Evolutionary conservation across 2,797 vertebrate species (phyloP).

Genomic region (Ceryle rudis): DNA sequence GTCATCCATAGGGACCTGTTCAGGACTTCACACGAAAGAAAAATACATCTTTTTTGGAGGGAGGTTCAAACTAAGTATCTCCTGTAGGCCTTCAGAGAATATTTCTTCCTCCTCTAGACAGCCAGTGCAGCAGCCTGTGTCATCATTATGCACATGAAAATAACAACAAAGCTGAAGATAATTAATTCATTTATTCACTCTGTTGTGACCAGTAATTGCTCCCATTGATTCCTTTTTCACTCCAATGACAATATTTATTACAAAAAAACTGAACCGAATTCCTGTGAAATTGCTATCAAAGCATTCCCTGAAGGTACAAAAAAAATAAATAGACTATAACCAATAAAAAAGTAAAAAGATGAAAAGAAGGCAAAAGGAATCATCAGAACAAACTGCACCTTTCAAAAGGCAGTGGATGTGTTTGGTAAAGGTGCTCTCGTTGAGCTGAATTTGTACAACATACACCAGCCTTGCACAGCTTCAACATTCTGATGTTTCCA

Average conservation of each 20-base stretch:
- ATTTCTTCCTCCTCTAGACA: background rate
- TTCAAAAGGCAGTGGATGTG: background rate
- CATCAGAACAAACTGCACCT: background rate
- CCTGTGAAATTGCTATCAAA: slow-evolving; percentile 37
- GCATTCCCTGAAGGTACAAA: background rate
- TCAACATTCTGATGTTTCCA: background rate
- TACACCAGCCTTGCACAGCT: background rate
- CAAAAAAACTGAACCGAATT: slow-evolving; percentile 19
- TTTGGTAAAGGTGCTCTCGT: fast-evolving
- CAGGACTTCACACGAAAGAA: background rate
- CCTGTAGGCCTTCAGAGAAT: background rate
- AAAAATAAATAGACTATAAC: background rate
- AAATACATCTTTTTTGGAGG: background rate
- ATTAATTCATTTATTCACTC: slow-evolving; percentile 33
- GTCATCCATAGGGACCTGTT: background rate
- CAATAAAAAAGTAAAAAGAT: background rate
- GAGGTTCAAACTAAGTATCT: background rate
- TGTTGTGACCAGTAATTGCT: slow-evolving; percentile 10
- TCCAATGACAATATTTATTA: background rate
- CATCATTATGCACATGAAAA: background rate
- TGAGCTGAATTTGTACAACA: background rate
- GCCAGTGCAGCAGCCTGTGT: background rate
- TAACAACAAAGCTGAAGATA: slow-evolving; percentile 6
- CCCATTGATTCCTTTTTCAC: slow-evolving; percentile 35
- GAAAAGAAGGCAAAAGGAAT: background rate